Base-by-base conservation (phyloP, 2,888 invertebrate species). In the Urechis unicinctus region DNA sequence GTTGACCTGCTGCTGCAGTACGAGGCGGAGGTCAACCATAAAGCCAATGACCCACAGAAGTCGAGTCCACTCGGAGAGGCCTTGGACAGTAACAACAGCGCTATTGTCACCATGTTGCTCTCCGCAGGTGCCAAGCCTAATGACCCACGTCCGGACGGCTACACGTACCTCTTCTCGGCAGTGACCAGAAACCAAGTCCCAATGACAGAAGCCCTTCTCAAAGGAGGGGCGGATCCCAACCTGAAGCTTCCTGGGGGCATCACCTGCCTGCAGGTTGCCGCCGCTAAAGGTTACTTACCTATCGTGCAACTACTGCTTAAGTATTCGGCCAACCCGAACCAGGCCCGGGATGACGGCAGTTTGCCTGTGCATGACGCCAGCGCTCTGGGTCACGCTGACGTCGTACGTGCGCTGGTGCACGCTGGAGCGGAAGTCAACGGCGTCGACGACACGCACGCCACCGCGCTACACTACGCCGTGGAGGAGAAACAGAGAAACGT, bases 351-450 rank as follows among this genome's bases (percentile, higher is more conserved):
- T 4, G 61, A 61, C 43, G 61, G 61, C 13, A 56, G 59, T 30
- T 56, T 57, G 1, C 50, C 61, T 2, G 52, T 61, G n/a, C 59
- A 59, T 51, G 61, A 61, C 44, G 61, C 59, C 3, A 30, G 51
- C n/a, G 59, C 57, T 1, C 50, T 59, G n/a, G 59, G 59, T 13
- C 54, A 55, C 36, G 50, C 47, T 2, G 45, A 53, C 26, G 43
- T 56, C 21, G 55, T 58, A 2, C 53, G 36, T 28, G 42, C 28
- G 3, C 42, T 61, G 26, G 31, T 61, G 41, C 22, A 26, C 13
- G 17, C 46, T 31, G 53, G 52, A 1, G 56, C 54, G 5, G 28
- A 51, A 17, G 36, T 51, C 9, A 50, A 59, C 21, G 52, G 30
- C 13, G 47, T 36, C 2, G 58, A 61, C 47, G 28, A 48, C 28